Evolutionary conservation across 2,888 invertebrate species (phyloP).

Genomic region (Cerastis leucographa): DNA sequence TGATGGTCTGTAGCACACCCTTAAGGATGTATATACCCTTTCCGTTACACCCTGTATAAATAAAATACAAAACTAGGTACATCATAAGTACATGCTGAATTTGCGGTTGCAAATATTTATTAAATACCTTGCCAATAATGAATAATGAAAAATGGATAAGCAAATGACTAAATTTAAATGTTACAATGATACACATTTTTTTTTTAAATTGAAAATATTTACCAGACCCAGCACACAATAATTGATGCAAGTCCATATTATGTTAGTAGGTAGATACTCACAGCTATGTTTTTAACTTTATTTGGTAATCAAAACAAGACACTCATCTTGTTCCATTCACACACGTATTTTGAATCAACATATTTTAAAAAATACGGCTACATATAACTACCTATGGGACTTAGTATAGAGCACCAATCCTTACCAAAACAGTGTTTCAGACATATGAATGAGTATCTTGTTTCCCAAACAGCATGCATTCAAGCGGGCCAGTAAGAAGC

Average conservation of each 20-base stretch:
- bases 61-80: not conserved
- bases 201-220: too few relatives aligned
- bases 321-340: not conserved
- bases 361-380: not conserved
- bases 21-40: too few relatives aligned
- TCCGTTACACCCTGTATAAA: too few relatives aligned
- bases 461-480: slow-evolving; percentile 24
- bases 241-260: too few relatives aligned
- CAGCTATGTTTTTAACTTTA: not conserved
- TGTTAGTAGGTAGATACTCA: too few relatives aligned
- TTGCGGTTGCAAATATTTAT: not conserved
- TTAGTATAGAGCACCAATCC: not conserved
- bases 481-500: slow-evolving; percentile 25
- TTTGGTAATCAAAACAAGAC: not conserved
- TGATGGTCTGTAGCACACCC: too few relatives aligned
- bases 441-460: not conserved
- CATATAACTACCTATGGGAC: not conserved
- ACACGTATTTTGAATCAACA: not conserved
- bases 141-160: not conserved
- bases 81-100: not conserved
- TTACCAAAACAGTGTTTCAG: not conserved
- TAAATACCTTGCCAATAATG: not conserved
- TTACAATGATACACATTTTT: not conserved
- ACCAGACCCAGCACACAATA: too few relatives aligned
- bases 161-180: not conserved